phyloP scores from a whole-genome alignment of 2,113 vertebrate genomes.

The Ictalurus furcatus region DNA sequence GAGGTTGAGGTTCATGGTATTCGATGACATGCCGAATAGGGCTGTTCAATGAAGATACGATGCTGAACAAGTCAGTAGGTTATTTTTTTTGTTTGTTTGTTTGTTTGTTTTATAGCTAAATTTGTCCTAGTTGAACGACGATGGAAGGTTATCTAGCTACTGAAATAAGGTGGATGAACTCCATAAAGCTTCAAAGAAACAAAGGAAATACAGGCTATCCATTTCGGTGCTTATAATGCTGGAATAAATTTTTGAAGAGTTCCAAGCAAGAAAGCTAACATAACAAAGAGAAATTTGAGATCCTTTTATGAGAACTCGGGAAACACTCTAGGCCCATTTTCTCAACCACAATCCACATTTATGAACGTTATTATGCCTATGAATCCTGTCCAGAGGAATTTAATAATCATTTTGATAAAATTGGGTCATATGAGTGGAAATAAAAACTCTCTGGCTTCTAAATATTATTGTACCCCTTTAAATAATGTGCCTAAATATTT shows the following conservation, averaged over 20 bases:
- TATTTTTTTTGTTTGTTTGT: not conserved
- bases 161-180: not conserved
- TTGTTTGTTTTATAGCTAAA: not conserved
- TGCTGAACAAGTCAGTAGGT: not conserved
- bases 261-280: not conserved
- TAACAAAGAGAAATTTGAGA: not conserved
- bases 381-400: not conserved
- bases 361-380: not conserved
- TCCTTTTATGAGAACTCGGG: not conserved
- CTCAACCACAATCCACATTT: not conserved
- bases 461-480: not conserved
- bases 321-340: not conserved
- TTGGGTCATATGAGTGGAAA: not conserved
- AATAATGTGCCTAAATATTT: not conserved
- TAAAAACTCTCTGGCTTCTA: not conserved
- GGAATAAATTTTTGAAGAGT: not conserved
- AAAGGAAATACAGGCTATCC: not conserved
- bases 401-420: not conserved
- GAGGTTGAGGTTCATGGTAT: not conserved
- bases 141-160: not conserved
- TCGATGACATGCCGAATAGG: not conserved
- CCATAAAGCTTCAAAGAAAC: not conserved
- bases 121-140: not conserved
- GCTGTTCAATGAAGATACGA: not conserved
- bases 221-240: not conserved